Conservation (phyloP, 2,113 vertebrate genomes). For the Numida meleagris region DNA sequence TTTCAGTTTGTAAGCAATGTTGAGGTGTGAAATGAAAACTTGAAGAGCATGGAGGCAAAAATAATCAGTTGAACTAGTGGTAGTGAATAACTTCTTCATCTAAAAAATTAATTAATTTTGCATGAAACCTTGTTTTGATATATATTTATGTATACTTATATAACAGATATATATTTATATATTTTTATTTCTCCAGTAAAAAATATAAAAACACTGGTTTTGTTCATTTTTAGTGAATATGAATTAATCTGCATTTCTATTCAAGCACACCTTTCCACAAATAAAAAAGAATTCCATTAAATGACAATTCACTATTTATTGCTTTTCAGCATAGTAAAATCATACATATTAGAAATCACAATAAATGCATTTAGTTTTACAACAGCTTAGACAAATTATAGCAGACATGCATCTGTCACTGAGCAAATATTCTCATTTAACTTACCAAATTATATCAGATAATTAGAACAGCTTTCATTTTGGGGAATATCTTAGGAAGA, state of each 20-base stretch:
- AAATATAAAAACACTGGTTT: neutral
- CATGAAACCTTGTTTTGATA: neutral
- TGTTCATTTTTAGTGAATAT: neutral
- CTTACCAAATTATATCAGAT: slow-evolving; percentile 22
- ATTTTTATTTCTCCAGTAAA: neutral
- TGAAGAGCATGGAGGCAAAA: neutral
- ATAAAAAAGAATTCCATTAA: neutral
- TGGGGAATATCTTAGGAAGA: neutral
- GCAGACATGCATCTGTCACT: neutral
- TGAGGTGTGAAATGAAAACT: neutral
- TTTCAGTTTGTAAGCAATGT: neutral
- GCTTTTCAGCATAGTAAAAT: neutral
- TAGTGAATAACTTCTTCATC: neutral
- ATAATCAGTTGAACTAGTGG: neutral
- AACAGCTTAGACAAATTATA: neutral
- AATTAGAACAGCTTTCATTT: slow-evolving; percentile 1
- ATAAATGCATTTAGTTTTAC: neutral
- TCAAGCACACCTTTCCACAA: neutral
- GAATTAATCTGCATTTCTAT: neutral
- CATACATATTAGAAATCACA: neutral
- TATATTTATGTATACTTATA: neutral
- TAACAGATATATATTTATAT: neutral
- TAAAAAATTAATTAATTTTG: neutral
- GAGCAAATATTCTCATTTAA: slow-evolving; percentile 1
- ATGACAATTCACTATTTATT: neutral